These are phyloP conservation scores for Mylabris sibirica DNA, from an alignment of 2,888 invertebrate species.

Conservation along the genomic window DNA sequence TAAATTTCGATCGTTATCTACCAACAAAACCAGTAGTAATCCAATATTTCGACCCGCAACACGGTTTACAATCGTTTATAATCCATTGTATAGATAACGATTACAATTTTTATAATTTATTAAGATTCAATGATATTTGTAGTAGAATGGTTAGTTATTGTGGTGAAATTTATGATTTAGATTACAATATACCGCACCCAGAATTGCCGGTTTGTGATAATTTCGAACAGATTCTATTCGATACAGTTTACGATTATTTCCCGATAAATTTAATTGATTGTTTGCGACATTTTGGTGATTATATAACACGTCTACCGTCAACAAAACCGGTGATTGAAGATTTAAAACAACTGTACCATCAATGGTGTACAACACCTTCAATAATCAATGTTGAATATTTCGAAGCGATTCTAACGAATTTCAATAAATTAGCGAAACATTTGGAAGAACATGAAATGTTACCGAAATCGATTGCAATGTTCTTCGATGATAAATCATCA, in stretches of 20 bases:
- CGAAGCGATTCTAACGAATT: background rate
- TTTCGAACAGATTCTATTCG: background rate
- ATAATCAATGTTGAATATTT: background rate
- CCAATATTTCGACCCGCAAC: background rate
- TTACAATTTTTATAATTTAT: background rate
- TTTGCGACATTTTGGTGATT: background rate
- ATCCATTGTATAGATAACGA: background rate
- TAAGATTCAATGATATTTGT: background rate
- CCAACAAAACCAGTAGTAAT: background rate
- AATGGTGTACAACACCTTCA: background rate
- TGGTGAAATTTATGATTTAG: background rate
- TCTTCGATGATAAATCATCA: background rate
- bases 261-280: background rate
- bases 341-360: background rate
- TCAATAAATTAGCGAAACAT: background rate
- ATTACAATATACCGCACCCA: background rate
- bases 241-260: background rate
- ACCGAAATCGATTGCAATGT: background rate
- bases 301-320: background rate
- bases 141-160: background rate
- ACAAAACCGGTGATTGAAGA: background rate
- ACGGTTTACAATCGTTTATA: background rate
- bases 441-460: background rate
- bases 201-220: background rate
- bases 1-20: background rate